Base-by-base conservation (phyloP, 2,888 invertebrate species). In the Eupithecia tripunctaria region DNA sequence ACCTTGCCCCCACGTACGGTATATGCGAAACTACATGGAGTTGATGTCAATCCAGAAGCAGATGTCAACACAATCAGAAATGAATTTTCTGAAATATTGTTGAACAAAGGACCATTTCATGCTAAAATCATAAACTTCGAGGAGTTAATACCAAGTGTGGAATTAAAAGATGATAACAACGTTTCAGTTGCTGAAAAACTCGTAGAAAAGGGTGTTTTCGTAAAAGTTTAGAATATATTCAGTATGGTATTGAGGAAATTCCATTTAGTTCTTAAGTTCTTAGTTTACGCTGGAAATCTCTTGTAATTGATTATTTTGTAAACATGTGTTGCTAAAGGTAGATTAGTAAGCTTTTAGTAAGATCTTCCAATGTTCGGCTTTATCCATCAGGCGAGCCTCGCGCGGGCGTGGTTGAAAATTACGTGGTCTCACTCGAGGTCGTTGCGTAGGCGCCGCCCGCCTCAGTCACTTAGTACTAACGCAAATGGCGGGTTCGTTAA, bases 1-100 rank as follows among this genome's bases (percentile, higher is more conserved):
- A 82, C 86, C 56, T 85, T 95, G 69, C 95, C 96, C 0, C 92
- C 96, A 4, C 92, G 93, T 0, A 94, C 95, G 14, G 85, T 95
- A 27, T 85, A 94, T 8, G 96, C 94, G 0, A 87, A 88, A 72
- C 82, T 96, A 63, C 84, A 93, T 78, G 91, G 90, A 6, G 78
- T 91, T 2, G 67, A 87, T 47, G 71, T 90, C 47, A 88, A 91
- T 72, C 90, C 91, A 67, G 84, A 87, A 0, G 72, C 89, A 0
- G 86, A 91, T 36, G 79, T 88, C 0, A 82, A 84, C n/a, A 73
- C 80, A 6, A 80, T 94, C 18, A 84, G 89, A 8, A 81, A 91
- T 72, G 82, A 85, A 76, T 90, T 85, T 70, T 74, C 81, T 15
- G 78, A 87, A 18, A 82, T 85, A 21, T 89, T 94, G 72, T 71